Percentiles rank a stretch among this genome's conserved stretches.
These are phyloP conservation scores for Desmophyllum pertusum DNA, from an alignment of 92 coral and sea anemone genomes.

Conservation along the genomic window DNA sequence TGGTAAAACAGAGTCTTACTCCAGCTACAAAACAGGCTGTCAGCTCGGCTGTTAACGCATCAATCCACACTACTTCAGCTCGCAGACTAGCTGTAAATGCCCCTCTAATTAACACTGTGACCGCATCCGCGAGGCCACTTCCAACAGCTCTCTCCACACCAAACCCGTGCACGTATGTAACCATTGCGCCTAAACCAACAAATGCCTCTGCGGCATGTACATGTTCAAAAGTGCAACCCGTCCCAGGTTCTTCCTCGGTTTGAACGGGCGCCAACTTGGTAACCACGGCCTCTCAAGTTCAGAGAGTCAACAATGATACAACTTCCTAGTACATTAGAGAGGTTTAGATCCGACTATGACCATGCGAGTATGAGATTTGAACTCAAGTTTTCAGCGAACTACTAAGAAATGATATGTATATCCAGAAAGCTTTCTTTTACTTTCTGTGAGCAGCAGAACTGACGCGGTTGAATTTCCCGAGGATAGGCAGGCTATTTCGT, in stretches of 20 bases:
- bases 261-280: neutral
- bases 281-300: neutral
- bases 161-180: too few species aligned
- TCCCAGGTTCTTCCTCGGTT: neutral
- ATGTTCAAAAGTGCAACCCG: neutral
- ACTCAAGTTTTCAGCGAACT: too few species aligned
- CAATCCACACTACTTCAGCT: neutral
- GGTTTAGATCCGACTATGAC: too few species aligned
- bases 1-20: neutral
- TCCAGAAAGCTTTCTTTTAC: too few species aligned
- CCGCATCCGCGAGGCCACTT: neutral
- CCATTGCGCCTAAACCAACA: neutral
- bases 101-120: neutral
- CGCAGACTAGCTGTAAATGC: neutral
- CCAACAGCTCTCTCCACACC: neutral
- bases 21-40: neutral
- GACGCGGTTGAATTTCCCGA: too few species aligned
- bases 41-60: neutral
- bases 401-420: too few species aligned
- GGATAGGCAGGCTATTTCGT: too few species aligned
- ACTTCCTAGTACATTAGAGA: too few species aligned
- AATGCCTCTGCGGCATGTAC: neutral
- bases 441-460: too few species aligned
- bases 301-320: too few species aligned
- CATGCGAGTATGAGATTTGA: too few species aligned